Conservation (phyloP, 2,888 invertebrate genomes). For the Aricia artaxerxes region DNA sequence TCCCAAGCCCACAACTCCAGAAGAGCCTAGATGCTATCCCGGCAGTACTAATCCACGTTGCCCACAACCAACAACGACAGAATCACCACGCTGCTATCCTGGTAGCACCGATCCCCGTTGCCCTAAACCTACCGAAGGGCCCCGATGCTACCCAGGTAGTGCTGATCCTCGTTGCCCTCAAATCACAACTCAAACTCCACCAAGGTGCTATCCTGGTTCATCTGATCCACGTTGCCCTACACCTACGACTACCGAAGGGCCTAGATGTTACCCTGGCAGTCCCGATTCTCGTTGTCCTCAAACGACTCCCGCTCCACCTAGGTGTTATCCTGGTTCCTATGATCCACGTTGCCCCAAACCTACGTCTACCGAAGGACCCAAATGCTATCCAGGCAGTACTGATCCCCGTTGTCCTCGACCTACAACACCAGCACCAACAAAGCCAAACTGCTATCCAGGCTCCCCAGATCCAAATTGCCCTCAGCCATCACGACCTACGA, state of each 20-base stretch:
- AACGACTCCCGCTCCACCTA: slow-evolving; percentile 38
- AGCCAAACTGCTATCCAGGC: slow-evolving; percentile 50
- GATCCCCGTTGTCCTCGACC: slow-evolving; percentile 44
- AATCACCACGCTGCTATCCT: slow-evolving; percentile 45
- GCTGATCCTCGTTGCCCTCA: slow-evolving; percentile 38
- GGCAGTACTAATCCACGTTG: slow-evolving; percentile 38
- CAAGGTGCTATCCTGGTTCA: slow-evolving; percentile 48
- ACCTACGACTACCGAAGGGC: slow-evolving; percentile 39
- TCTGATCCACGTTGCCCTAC: slow-evolving; percentile 56
- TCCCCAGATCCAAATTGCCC: slow-evolving; percentile 59
- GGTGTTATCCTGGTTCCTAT: slow-evolving; percentile 37
- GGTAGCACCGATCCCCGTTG: slow-evolving; percentile 56
- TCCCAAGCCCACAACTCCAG: slow-evolving; percentile 39
- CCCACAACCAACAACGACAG: slow-evolving; percentile 24
- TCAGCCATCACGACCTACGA: slow-evolving; percentile 37
- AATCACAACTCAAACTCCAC: slow-evolving; percentile 44
- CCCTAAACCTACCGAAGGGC: slow-evolving; percentile 44
- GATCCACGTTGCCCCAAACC: slow-evolving; percentile 58
- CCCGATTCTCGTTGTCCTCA: slow-evolving; percentile 42
- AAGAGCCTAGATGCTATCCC: slow-evolving; percentile 31
- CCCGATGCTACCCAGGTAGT: slow-evolving; percentile 41
- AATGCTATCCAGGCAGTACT: slow-evolving; percentile 40
- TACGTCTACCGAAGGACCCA: slow-evolving; percentile 39
- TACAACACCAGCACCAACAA: slow-evolving; percentile 34
- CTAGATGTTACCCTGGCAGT: slow-evolving; percentile 45